These are phyloP conservation scores for Drosophila neotestacea DNA, from an alignment of 2,888 invertebrate species.

Conservation along the genomic window DNA sequence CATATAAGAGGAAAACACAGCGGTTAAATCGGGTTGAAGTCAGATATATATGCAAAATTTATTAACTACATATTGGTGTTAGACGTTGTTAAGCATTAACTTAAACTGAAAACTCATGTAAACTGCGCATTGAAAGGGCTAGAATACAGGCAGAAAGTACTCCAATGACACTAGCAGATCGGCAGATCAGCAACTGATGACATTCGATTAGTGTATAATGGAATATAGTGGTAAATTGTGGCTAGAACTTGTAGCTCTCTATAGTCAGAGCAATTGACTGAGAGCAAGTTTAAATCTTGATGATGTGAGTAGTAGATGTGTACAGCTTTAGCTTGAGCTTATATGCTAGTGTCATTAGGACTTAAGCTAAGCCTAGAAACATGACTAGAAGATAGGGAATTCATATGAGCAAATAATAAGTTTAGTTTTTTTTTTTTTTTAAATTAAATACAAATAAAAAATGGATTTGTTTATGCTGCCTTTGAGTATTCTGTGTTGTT, in stretches of 20 bases:
- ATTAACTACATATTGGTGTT: slow-evolving; percentile 72
- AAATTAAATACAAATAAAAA: slow-evolving; percentile 5
- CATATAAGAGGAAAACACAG: slow-evolving; percentile 51
- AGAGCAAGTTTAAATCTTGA: not conserved
- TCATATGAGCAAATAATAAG: slow-evolving; percentile 23
- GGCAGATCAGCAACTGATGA: slow-evolving; percentile 9
- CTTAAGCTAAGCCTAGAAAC: slow-evolving; percentile 26
- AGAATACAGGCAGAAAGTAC: slow-evolving; percentile 20
- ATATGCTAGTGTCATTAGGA: slow-evolving; percentile 24
- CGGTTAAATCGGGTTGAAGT: slow-evolving; percentile 47
- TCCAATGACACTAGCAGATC: slow-evolving; percentile 36
- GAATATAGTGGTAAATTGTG: slow-evolving; percentile 19
- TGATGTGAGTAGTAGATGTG: slow-evolving; percentile 2
- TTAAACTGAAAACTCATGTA: slow-evolving; percentile 35
- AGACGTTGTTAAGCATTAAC: slow-evolving; percentile 61
- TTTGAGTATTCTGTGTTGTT: slow-evolving; percentile 20
- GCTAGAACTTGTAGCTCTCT: not conserved
- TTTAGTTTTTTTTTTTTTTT: slow-evolving; percentile 19
- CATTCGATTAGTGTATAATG: not conserved
- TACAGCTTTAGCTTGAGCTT: slow-evolving; percentile 11
- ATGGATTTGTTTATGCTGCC: slow-evolving; percentile 31
- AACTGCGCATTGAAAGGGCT: slow-evolving; percentile 28
- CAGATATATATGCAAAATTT: slow-evolving; percentile 48
- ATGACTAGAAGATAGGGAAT: slow-evolving; percentile 38
- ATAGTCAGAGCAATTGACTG: not conserved